Percentiles rank a stretch among this genome's conserved stretches.
phyloP scores from a whole-genome alignment of 1,140 invertebrate genomes.

The Plectus sambesii region DNA sequence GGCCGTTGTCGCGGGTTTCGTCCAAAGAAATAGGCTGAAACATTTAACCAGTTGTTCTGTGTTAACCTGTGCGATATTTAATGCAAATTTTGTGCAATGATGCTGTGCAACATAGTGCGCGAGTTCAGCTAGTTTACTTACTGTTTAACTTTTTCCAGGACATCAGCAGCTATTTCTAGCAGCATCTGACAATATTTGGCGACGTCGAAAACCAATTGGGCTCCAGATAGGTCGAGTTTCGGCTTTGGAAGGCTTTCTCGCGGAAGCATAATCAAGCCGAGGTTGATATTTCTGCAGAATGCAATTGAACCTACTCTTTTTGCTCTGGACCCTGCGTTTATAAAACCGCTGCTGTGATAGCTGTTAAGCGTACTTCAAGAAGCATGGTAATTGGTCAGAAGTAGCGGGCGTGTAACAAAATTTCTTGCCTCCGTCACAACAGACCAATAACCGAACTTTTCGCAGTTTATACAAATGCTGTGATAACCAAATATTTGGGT shows the following conservation, averaged over 20 bases:
- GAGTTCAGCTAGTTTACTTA: too few species aligned
- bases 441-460: too few species aligned
- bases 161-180: conserved; percentile 28
- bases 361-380: neutral
- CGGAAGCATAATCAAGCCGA: conserved; percentile 33
- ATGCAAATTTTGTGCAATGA: conserved; percentile 5
- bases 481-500: too few species aligned
- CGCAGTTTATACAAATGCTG: too few species aligned
- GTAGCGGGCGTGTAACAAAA: too few species aligned
- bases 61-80: too few species aligned
- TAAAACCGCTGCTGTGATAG: conserved; percentile 4
- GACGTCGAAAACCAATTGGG: conserved; percentile 37
- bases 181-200: conserved; percentile 29
- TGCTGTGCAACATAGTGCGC: conserved; percentile 1
- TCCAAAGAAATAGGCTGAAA: conserved; percentile 31
- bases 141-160: conserved; percentile 30
- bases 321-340: neutral
- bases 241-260: conserved; percentile 23
- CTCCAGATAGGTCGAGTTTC: conserved; percentile 34
- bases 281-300: conserved; percentile 28
- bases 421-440: too few species aligned
- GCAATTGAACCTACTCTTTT: conserved; percentile 4
- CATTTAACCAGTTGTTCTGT: too few species aligned
- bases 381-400: too few species aligned
- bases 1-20: conserved; percentile 25